Evolutionary conservation across 2,888 invertebrate genomes (phyloP), one percentile per base, ranked within the genome.

Genomic region (Drosophila subquinaria): DNA sequence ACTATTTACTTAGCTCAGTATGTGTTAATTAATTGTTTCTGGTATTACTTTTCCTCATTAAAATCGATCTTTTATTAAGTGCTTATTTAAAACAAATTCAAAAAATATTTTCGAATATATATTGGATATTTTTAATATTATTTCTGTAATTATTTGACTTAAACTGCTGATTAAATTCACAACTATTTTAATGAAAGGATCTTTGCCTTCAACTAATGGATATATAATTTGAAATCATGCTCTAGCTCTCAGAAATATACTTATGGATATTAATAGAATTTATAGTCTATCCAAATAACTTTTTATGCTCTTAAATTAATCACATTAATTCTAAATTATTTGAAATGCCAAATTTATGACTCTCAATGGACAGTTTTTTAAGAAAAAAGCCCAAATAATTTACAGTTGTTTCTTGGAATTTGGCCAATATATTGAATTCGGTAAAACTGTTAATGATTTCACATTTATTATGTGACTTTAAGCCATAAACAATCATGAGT

Each of bases 341-440:
- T 23, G 9, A 3, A 6, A 17, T 50, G 43, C 20, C 9, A 35
- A 53, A 53, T 35, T 56, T 45, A 56, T 56, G 55, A 20, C 43
- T 42, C 20, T 35, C 43, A 20, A 20, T 17, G 13, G 42, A 42
- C 42, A 42, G 42, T 52, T 52, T 15, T n/a, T 13, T 15, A 11
- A 13, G 36, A 20, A 9, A 36, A 3, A 53, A 42, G 42, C 8
- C 1, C 11, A n/a, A 23, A n/a, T 36, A 57, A 47, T 47, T 36
- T 47, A 57, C 27, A 8, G 45, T 11, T 23, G 10, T 15, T 57
- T 36, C 56, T 36, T 8, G 10, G 45, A 47, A 57, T 57, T 27
- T 8, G 13, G 6, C 15, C 6, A 47, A 36, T 45, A 23, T 45
- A 57, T 47, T 23, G 27, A 57, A 11, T 1, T 20, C 6, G 1